Evolutionary conservation across 2,113 vertebrate species (phyloP), one percentile per base, ranked within the genome.

Genomic region (Passer domesticus): DNA sequence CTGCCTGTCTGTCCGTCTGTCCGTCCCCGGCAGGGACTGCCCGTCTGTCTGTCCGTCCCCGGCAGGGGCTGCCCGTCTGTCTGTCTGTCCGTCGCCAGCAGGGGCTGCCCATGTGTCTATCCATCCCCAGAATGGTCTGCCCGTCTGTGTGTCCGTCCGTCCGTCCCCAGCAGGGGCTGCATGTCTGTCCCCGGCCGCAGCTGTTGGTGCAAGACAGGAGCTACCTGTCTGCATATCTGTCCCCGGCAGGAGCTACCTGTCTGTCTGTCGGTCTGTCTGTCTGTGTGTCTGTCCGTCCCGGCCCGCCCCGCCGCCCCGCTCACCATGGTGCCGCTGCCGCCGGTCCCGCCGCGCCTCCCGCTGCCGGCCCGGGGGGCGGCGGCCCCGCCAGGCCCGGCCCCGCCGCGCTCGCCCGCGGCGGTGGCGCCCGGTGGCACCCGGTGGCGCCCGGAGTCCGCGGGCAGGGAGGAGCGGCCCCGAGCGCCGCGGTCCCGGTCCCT

Each of bases 401-500:
- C 46, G 64, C 69, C 3, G 55, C 52, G 12, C 64, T 47, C 72
- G 44, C 50, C 68, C 23, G 62, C 70, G 19, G 63, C 39, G 50
- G 21, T 24, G 28, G 2, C 56, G 17, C 19, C 10, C 43, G 25
- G 8, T 19, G 28, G 2, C 56, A 22, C 19, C 10, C 43, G 25
- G 8, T 19, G 44, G 1, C n/a, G n/a, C 8, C 6, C 53, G 46
- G 19, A 10, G 53, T 62, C 60, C 53, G 53, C 67, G 3, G 67
- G 43, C 67, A 39, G 62, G 14, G 41, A 5, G 3, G 56, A 15
- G 67, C 47, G 43, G 85, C 24, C 31, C 62, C 5, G 73, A 1
- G 4, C 7, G 43, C n/a, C 5, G 39, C 50, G 5, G 35, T 9
- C 0, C 33, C 2, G 2, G 33, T 3, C 16, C 39, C 83, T 7